Conservation (phyloP, 2,888 invertebrate species). For the Neria commutata region DNA sequence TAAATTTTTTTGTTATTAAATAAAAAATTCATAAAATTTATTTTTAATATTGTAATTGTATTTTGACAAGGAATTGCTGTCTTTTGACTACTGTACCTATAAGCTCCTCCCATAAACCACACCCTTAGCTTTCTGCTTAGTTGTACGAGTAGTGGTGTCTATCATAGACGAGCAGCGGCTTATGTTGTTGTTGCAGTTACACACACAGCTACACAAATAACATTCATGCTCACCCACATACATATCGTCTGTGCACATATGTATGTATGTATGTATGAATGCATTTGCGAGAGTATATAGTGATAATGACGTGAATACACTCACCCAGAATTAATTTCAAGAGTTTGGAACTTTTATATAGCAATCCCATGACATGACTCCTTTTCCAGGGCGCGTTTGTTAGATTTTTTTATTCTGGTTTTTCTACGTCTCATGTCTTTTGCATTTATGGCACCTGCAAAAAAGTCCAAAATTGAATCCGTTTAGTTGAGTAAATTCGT, state of each 20-base stretch:
- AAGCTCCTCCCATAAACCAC: slow-evolving; percentile 34
- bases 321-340: slow-evolving; percentile 62
- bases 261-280: neutral
- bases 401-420: slow-evolving; percentile 44
- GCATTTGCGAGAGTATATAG: neutral
- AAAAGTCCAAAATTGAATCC: no score
- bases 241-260: neutral
- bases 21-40: neutral
- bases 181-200: no score
- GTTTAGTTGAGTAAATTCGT: no score
- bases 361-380: slow-evolving; percentile 63
- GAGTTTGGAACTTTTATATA: slow-evolving; percentile 63
- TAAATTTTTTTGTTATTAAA: neutral
- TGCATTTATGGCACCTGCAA: slow-evolving; percentile 48
- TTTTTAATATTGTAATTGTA: neutral
- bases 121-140: no score
- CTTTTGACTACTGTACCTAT: slow-evolving; percentile 29
- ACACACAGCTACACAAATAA: no score
- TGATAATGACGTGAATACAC: slow-evolving; percentile 29
- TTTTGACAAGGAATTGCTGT: no score
- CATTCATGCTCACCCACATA: no score
- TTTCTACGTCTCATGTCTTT: slow-evolving; percentile 61
- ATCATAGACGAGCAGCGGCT: no score
- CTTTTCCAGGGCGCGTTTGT: slow-evolving; percentile 48
- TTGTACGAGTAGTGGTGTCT: no score